Conservation (phyloP, 2,113 vertebrate species). For the Psettodes erumei region DNA sequence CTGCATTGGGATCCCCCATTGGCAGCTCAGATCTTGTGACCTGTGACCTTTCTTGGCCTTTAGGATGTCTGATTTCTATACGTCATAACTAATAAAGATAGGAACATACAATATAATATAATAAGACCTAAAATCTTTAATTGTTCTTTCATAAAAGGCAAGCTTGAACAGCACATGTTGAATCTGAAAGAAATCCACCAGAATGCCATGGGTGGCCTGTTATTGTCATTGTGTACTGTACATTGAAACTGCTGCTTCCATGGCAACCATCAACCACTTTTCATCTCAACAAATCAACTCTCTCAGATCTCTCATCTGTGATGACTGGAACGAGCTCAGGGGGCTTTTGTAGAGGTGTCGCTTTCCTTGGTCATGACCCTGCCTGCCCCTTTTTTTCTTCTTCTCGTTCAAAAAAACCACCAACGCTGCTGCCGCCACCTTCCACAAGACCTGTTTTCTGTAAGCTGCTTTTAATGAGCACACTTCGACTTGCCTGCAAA, state of each 20-base stretch:
- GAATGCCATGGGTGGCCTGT: background rate
- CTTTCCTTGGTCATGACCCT: slow-evolving; percentile 20
- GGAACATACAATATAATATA: no score
- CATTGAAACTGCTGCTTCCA: background rate
- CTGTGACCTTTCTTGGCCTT: background rate
- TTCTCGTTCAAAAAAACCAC: slow-evolving; percentile 1
- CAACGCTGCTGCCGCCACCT: background rate
- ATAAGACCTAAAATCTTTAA: background rate
- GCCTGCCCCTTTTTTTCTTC: slow-evolving; percentile 17
- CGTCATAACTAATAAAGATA: background rate
- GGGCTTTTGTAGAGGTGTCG: slow-evolving; percentile 29
- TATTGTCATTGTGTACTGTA: background rate
- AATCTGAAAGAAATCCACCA: background rate
- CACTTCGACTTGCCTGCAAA: slow-evolving; percentile 40
- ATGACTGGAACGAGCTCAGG: slow-evolving; percentile 42
- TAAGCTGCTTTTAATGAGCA: slow-evolving; percentile 68
- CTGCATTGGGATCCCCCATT: no score
- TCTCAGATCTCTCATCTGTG: slow-evolving; percentile 34
- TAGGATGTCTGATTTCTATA: no score
- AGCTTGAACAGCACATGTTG: background rate
- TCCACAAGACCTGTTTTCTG: slow-evolving; percentile 42
- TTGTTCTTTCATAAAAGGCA: background rate
- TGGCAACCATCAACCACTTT: background rate
- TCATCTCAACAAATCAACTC: slow-evolving; percentile 35
- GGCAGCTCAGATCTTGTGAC: background rate